Conservation (phyloP, 2,888 invertebrate genomes). For the Netelia virgata region DNA sequence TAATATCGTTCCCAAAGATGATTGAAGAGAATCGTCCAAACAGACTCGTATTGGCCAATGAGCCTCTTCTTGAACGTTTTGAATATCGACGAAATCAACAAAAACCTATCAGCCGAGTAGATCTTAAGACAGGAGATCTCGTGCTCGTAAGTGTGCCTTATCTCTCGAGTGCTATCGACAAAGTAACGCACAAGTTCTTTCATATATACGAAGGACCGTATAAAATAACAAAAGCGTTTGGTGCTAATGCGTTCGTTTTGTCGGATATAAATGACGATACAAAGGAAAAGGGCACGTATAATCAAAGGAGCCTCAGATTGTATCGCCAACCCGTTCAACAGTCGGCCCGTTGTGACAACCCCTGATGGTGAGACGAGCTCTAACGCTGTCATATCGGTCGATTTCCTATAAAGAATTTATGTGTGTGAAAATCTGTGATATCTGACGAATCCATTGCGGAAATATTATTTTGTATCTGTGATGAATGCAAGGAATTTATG, state of each 20-base stretch:
- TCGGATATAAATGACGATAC: neutral
- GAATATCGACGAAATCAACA: conserved; percentile 15
- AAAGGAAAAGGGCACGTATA: neutral
- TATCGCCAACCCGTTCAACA: conserved; percentile 11
- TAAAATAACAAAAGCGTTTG: neutral
- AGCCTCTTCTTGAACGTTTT: conserved; percentile 7
- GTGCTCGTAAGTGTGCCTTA: conserved; percentile 18
- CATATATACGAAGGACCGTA: conserved; percentile 35
- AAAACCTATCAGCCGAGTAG: neutral
- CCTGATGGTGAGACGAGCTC: neutral
- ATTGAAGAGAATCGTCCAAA: neutral
- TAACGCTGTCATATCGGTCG: neutral
- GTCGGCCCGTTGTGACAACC: neutral
- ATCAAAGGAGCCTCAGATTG: neutral
- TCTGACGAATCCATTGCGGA: no score
- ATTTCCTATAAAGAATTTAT: no score
- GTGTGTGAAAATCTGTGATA: no score
- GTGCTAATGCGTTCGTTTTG: neutral
- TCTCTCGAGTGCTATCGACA: conserved; percentile 23
- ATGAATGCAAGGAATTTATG: no score
- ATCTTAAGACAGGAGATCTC: conserved; percentile 1
- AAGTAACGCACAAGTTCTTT: conserved; percentile 26
- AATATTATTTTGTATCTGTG: no score
- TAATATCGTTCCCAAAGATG: neutral
- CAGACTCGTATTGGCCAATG: neutral